Base-by-base conservation (phyloP, 1,140 invertebrate genomes). In the Hylaeus volcanicus region DNA sequence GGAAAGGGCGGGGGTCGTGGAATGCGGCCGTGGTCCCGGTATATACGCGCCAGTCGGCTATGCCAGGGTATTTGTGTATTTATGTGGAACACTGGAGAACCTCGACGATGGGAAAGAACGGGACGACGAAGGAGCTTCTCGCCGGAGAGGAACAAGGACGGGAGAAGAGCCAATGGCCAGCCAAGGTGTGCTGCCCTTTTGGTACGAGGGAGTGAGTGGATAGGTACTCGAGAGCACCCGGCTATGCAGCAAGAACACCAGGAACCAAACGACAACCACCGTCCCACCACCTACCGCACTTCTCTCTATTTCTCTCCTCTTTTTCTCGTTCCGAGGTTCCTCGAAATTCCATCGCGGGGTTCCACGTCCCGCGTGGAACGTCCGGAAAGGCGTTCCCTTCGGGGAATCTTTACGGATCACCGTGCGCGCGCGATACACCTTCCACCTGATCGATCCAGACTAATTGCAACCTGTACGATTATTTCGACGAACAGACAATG, bases 61-160 rank as follows among this genome's bases (percentile, higher is more conserved):
- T 86, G 89, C 87, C 81, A 86, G 87, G 84, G 91, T 92, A 92
- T 92, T 92, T 92, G 91, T 93, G 92, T 93, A 92, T 92, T 92
- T 92, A 93, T 92, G 90, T 91, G 92, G 89, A 93, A 93, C 92
- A 91, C 86, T 80, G 84, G 85, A 87, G 85, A 86, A 86, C 82
- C 79, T 61, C 64, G 85, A 26, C 61, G 72, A 79, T 55, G 74
- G 65, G 61, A 74, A 79, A 43, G 72, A 74, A 41, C 48, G 43
- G 78, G 76, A 74, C 48, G 63, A 39, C 11, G 43, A 15, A 15
- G 65, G 41, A 45, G 41, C 26, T 58, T 86, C 60, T 39, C 41
- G 74, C 78, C 73, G 74, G 74, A 78, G 84, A 82, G 45, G 26
- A 51, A 88, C 73, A 43, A 81, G 51, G 83, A 83, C 63, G 53